phyloP scores from a whole-genome alignment of 2,797 vertebrate genomes.

The Tympanoctomys barrerae region DNA sequence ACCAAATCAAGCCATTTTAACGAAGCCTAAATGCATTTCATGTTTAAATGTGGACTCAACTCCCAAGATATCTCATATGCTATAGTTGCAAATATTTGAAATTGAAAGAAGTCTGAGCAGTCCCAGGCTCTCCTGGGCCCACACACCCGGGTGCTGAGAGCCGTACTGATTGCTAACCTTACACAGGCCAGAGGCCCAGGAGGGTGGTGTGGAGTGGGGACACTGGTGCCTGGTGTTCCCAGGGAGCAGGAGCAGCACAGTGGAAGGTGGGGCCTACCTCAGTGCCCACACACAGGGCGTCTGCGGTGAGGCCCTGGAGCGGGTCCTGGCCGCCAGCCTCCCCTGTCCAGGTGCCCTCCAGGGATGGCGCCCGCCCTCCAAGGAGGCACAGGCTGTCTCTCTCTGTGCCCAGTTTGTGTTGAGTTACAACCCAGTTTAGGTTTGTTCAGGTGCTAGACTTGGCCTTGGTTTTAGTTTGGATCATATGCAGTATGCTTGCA shows the following conservation, averaged over 20 bases:
- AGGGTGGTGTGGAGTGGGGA: fast-evolving
- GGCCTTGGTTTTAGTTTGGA: neutral
- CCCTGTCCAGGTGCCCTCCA: neutral
- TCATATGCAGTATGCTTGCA: neutral
- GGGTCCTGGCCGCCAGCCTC: neutral
- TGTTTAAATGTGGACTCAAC: neutral
- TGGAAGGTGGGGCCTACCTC: too few relatives aligned
- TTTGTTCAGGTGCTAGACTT: neutral
- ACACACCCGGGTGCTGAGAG: neutral
- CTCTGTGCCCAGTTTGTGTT: neutral
- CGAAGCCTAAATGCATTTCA: neutral
- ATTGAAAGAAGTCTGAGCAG: too few relatives aligned
- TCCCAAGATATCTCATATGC: neutral
- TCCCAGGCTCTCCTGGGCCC: neutral
- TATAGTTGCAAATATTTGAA: neutral
- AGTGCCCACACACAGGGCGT: too few relatives aligned
- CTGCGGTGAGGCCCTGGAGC: neutral
- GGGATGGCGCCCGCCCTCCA: too few relatives aligned
- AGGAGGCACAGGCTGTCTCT: neutral
- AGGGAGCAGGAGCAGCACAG: neutral
- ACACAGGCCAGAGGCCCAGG: neutral
- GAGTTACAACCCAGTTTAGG: neutral
- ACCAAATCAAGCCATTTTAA: neutral
- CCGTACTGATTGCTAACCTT: neutral
- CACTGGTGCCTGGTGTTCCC: neutral